Evolutionary conservation across 2,888 invertebrate species (phyloP).

Genomic region (Nephrocerus scutellatus): DNA sequence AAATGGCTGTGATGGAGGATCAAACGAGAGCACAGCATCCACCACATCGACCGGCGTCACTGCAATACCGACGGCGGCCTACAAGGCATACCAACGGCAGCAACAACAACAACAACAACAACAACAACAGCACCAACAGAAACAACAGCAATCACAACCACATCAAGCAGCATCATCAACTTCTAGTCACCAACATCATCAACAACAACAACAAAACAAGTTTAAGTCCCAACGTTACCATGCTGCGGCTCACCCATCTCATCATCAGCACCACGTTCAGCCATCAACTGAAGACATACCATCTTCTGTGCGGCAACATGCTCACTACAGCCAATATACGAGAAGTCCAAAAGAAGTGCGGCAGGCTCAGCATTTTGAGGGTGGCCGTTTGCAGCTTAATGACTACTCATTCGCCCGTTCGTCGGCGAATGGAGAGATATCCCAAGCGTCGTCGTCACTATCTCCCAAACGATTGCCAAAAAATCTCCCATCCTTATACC

Average conservation of each 20-base stretch:
- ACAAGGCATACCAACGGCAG: conserved; percentile 19
- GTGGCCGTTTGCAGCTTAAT: neutral
- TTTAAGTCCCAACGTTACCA: neutral
- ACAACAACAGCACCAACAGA: conserved; percentile 10
- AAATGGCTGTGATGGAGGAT: conserved; percentile 41
- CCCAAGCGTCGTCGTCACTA: conserved; percentile 20
- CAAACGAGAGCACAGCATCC: conserved; percentile 33
- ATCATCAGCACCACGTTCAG: conserved; percentile 13
- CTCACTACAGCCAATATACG: conserved; percentile 13
- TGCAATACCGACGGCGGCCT: conserved; percentile 36
- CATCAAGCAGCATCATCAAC: conserved; percentile 10
- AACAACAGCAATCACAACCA: conserved; percentile 15
- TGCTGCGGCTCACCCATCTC: neutral
- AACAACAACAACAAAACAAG: conserved; percentile 8
- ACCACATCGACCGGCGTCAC: conserved; percentile 45
- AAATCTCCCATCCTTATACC: conserved; percentile 28
- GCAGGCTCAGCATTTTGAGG: conserved; percentile 4
- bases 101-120: conserved; percentile 13
- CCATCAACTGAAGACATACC: conserved; percentile 18
- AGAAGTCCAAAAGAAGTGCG: conserved; percentile 3
- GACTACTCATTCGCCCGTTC: conserved; percentile 12
- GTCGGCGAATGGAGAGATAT: too few species aligned
- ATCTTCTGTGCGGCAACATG: conserved; percentile 8
- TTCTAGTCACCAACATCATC: conserved; percentile 4
- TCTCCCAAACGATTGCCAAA: conserved; percentile 29